Percentiles rank a stretch among this genome's conserved stretches.
These are phyloP conservation scores for Entomyzon cyanotis DNA, from an alignment of 2,113 vertebrate genomes.

Conservation along the genomic window DNA sequence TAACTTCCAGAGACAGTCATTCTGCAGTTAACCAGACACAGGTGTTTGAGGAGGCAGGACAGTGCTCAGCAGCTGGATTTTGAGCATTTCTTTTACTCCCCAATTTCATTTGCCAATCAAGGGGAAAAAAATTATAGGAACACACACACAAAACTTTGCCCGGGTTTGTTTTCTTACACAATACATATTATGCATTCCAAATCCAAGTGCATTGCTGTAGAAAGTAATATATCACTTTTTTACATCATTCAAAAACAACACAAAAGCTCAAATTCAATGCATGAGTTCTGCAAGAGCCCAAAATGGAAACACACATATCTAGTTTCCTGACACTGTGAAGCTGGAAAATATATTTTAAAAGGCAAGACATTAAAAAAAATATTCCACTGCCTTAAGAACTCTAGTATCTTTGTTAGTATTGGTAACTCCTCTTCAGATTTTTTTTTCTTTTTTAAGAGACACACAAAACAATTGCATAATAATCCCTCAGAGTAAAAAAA, in stretches of 20 bases:
- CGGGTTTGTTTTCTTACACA: neutral
- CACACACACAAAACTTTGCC: neutral
- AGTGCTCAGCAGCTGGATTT: neutral
- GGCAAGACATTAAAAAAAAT: neutral
- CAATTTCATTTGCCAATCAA: neutral
- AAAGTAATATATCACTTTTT: neutral
- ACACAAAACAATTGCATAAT: neutral
- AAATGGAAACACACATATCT: neutral
- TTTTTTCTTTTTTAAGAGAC: neutral
- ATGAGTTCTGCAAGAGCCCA: neutral
- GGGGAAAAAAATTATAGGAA: fast-evolving
- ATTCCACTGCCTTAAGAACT: neutral
- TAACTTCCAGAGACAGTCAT: neutral
- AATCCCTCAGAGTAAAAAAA: neutral
- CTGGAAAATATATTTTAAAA: neutral
- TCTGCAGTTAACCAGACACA: neutral
- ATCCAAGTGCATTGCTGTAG: neutral
- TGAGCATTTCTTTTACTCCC: neutral
- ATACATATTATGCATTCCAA: neutral
- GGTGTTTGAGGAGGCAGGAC: neutral
- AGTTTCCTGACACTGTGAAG: neutral
- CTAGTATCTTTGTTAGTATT: neutral
- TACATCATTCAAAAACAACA: neutral
- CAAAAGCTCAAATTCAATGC: neutral
- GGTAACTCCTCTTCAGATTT: neutral